Percentiles rank a stretch among this genome's conserved stretches.
Conservation (phyloP, 2,113 vertebrate species). For the Cephalopterus ornatus region DNA sequence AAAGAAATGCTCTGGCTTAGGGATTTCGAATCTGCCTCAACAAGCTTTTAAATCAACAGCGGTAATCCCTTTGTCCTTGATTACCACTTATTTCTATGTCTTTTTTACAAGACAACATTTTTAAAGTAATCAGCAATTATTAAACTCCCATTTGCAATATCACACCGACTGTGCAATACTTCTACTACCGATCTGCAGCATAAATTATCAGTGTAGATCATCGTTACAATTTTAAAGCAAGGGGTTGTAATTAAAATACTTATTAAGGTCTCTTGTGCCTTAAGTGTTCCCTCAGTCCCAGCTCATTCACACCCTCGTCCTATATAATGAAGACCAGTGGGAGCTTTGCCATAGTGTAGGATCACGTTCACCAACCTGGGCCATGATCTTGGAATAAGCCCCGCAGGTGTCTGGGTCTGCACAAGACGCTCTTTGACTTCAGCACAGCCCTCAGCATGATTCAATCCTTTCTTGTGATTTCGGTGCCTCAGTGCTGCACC, state of each 20-base stretch:
- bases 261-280: neutral
- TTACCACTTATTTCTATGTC: neutral
- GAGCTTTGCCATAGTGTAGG: neutral
- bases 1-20: neutral
- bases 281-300: neutral
- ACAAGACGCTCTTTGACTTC: neutral
- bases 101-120: neutral
- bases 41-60: constrained; percentile 34
- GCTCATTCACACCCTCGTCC: neutral
- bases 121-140: constrained; percentile 19
- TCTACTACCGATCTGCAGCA: neutral
- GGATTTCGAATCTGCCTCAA: neutral
- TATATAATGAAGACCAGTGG: neutral
- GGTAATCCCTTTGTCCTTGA: neutral
- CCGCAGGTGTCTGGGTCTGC: neutral
- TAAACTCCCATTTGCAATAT: constrained; percentile 2
- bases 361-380: rapidly evolving
- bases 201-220: neutral
- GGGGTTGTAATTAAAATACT: neutral
- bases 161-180: neutral
- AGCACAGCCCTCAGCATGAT: neutral
- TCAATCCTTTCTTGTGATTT: neutral
- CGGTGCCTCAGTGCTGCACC: neutral
- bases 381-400: neutral
- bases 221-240: neutral